Evolutionary conservation across 2,888 invertebrate species (phyloP).

Genomic region (Phaonia tiefii): DNA sequence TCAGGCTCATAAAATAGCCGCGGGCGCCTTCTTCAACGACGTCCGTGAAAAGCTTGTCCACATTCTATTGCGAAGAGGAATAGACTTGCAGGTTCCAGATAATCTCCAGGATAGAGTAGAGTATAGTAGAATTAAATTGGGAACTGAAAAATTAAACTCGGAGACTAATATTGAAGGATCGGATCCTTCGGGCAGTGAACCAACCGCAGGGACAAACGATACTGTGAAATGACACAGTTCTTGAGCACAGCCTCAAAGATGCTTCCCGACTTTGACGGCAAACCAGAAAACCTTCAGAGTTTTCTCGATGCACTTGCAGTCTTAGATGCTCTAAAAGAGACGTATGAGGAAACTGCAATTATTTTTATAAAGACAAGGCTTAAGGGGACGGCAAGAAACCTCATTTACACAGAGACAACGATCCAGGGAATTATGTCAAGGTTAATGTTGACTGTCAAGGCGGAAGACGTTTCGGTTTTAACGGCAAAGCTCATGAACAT

Average conservation of each 20-base stretch:
- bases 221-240: not conserved
- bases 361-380: not conserved
- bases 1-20: no score
- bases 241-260: not conserved
- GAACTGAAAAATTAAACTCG: no score
- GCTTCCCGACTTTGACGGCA: not conserved
- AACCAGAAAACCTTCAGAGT: not conserved
- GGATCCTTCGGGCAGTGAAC: no score
- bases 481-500: not conserved
- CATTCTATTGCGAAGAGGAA: no score
- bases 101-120: no score
- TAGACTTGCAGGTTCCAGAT: no score
- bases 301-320: not conserved
- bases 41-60: no score
- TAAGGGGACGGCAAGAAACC: not conserved
- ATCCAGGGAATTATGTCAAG: not conserved
- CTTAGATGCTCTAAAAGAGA: not conserved
- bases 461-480: not conserved
- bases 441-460: not conserved
- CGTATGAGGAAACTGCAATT: not conserved
- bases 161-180: no score
- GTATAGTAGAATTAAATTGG: no score
- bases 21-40: no score
- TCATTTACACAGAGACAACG: not conserved
- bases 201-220: no score